Base-by-base conservation (phyloP, 2,888 invertebrate genomes). In the Acrobasis consociella region DNA sequence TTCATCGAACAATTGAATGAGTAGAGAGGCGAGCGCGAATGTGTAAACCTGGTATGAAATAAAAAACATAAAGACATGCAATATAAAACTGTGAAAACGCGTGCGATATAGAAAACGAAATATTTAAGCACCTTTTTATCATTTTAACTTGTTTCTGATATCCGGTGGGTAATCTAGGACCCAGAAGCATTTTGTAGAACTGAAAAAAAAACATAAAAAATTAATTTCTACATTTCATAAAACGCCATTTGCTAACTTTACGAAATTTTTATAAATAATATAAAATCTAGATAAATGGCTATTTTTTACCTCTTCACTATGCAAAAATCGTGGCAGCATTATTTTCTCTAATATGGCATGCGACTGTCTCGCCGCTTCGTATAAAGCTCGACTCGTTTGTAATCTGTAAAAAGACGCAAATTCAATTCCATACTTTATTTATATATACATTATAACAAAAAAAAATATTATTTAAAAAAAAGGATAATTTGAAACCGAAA, bases 291-390 rank as follows among this genome's bases (percentile, higher is more conserved):
- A 22, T 22, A 22, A 22, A 22, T 22, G 22, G 22, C n/a, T n/a
- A 22, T 22, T 22, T 22, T 62, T 64, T 66, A 96, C 96, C 90
- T 96, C 95, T 85, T 96, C 96, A 80, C 97, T 97, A 76, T 97
- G 96, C 82, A 96, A 94, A 87, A 97, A 97, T 75, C 95, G 93
- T 11, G 96, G 96, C 67, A 97, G 87, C 91, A 96, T 95, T 65
- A 94, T 93, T 69, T 94, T 94, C 82, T 97, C 97, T 71, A 97
- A 86, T 3, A 95, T 83, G 39, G 94, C 93, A 78, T 96, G 96
- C 0, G 96, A 95, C 81, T 95, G 95, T 75, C 97, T 95, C 76
- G 97, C 97, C 0, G 97, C 97, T 82, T 96, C 94, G 81, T 96
- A 97, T 42, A 97, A 83, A 0, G 96, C 96, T 64, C 95, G 93